Evolutionary conservation across 2,888 invertebrate species (phyloP).

Genomic region (Dynastes tityus): DNA sequence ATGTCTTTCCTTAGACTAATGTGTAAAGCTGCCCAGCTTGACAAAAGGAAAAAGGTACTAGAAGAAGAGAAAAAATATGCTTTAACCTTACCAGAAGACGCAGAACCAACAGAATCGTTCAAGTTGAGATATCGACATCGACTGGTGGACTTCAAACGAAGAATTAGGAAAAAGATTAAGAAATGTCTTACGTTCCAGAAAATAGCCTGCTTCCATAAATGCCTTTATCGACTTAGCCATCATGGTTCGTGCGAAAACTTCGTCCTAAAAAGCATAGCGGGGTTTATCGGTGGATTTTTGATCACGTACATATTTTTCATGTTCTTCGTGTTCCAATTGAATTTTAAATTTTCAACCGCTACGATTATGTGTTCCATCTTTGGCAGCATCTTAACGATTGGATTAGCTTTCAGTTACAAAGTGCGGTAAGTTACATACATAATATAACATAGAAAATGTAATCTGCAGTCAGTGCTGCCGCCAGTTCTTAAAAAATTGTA

Average conservation of each 20-base stretch:
- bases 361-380: constrained; percentile 77
- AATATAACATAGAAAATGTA: no score
- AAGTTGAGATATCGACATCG: constrained; percentile 72
- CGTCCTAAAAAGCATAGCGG: constrained; percentile 76
- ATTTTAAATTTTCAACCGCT: constrained; percentile 75
- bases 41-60: constrained; percentile 71
- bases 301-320: constrained; percentile 79
- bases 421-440: constrained; percentile 68
- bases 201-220: constrained; percentile 65
- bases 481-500: no score
- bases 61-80: constrained; percentile 76
- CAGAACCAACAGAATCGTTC: constrained; percentile 66
- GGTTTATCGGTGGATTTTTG: constrained; percentile 78
- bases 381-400: constrained; percentile 78
- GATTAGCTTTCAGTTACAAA: constrained; percentile 77
- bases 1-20: constrained; percentile 68
- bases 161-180: constrained; percentile 67
- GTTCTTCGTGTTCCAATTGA: constrained; percentile 79
- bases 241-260: constrained; percentile 76
- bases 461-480: no score
- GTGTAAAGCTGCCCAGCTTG: constrained; percentile 73
- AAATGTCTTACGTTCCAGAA: constrained; percentile 62
- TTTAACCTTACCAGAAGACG: constrained; percentile 69
- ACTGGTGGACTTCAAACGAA: constrained; percentile 67
- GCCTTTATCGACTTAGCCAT: constrained; percentile 69